A percentile compares a stretch with the other conserved stretches of the same genome.
phyloP scores from a whole-genome alignment of 2,113 vertebrate genomes.

The Tragelaphus scriptus region DNA sequence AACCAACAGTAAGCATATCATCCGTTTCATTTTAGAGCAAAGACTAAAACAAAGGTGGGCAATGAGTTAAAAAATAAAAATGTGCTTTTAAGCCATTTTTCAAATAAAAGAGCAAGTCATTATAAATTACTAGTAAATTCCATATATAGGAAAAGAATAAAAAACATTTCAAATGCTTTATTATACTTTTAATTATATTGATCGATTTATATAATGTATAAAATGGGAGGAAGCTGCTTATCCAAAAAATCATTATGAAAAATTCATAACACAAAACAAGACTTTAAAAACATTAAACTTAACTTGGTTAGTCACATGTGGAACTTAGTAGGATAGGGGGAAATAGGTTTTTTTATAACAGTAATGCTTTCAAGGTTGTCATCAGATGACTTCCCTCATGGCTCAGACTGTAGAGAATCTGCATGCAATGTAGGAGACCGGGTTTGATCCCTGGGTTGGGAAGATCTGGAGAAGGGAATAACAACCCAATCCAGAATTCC shows the following conservation, averaged over 20 bases:
- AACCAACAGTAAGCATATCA: neutral
- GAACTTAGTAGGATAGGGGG: neutral
- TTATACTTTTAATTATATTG: neutral
- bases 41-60: neutral
- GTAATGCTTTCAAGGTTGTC: neutral
- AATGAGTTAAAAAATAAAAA: neutral
- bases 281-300: constrained; percentile 21
- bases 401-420: neutral
- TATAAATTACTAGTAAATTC: neutral
- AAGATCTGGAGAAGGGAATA: neutral
- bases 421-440: neutral
- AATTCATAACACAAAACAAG: neutral
- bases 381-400: neutral
- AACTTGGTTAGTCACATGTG: neutral
- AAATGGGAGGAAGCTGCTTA: neutral
- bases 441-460: neutral
- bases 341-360: neutral
- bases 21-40: neutral
- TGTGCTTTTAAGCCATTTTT: neutral
- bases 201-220: neutral
- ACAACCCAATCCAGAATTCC: neutral
- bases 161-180: constrained; percentile 18
- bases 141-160: neutral
- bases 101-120: neutral
- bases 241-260: neutral